Evolutionary conservation across 2,797 vertebrate species (phyloP).

Genomic region (Coracias cyanogaster): DNA sequence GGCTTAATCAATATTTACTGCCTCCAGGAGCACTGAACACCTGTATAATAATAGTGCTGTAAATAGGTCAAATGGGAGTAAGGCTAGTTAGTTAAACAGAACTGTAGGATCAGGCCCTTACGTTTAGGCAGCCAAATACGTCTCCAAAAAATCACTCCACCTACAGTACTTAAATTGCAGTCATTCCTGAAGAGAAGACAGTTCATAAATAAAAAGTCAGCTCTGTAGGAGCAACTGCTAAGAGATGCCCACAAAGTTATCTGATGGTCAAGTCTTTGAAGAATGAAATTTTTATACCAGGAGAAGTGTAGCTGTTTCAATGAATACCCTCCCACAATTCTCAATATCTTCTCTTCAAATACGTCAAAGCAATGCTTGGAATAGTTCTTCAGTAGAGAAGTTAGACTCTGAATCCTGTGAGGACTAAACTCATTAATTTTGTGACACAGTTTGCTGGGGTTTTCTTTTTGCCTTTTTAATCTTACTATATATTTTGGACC

Average conservation of each 20-base stretch:
- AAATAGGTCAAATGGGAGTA: not conserved
- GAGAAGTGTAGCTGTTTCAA: not conserved
- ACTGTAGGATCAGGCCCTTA: not conserved
- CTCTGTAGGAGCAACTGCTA: not conserved
- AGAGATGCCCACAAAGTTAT: not conserved
- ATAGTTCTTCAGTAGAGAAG: not conserved
- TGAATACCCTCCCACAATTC: not conserved
- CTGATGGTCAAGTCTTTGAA: not conserved
- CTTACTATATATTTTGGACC: not conserved
- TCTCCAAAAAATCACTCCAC: not conserved
- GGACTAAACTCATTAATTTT: not conserved
- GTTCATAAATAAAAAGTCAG: not conserved
- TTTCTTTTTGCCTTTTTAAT: conserved; percentile 4
- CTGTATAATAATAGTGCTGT: not conserved
- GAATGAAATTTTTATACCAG: not conserved
- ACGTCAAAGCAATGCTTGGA: not conserved
- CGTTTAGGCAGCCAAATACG: not conserved
- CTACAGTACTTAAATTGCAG: not conserved
- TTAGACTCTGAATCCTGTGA: not conserved
- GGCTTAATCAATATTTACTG: not conserved
- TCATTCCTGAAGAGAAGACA: not conserved
- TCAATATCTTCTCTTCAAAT: not conserved
- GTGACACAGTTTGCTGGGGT: not conserved
- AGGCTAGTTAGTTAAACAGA: not conserved
- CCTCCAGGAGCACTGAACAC: not conserved